phyloP scores from a whole-genome alignment of 1,140 invertebrate species.

The Drosophila pseudoananassae region DNA sequence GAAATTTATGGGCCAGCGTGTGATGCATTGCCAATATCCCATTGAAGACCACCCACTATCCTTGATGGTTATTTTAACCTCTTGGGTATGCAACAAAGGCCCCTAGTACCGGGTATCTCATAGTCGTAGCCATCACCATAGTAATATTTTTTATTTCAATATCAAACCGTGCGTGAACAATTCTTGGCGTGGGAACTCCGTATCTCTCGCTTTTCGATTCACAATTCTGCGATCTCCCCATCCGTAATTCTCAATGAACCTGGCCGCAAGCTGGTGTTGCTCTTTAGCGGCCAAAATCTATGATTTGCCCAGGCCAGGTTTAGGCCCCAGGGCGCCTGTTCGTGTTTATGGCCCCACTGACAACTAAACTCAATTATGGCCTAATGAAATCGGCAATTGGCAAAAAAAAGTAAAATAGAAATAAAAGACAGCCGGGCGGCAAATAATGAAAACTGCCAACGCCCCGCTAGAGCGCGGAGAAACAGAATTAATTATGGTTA shows the following conservation, averaged over 20 bases:
- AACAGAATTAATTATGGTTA: conserved; percentile 77
- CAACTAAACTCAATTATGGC: conserved; percentile 80
- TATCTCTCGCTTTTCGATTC: conserved; percentile 40
- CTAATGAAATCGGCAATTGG: conserved; percentile 76
- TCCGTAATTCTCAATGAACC: conserved; percentile 48
- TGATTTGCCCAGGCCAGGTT: conserved; percentile 28
- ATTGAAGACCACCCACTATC: neutral
- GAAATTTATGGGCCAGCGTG: neutral
- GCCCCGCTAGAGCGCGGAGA: conserved; percentile 36
- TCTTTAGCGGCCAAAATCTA: conserved; percentile 39
- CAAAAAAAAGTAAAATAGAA: conserved; percentile 1
- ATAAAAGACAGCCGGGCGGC: conserved; percentile 26
- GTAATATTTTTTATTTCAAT: neutral
- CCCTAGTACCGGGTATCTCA: conserved; percentile 2
- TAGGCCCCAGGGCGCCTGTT: conserved; percentile 60
- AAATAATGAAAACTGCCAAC: conserved; percentile 63
- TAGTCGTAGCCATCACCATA: neutral
- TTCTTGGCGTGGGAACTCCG: conserved; percentile 67
- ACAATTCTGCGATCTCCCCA: conserved; percentile 10
- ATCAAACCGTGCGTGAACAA: conserved; percentile 64
- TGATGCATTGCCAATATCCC: neutral
- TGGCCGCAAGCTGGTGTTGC: conserved; percentile 44
- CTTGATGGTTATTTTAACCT: neutral
- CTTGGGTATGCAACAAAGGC: neutral
- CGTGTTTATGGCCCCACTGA: conserved; percentile 71